Percentiles rank a stretch among this genome's conserved stretches.
Conservation (phyloP, 2,888 invertebrate species). For the Zeuzera pyrina region DNA sequence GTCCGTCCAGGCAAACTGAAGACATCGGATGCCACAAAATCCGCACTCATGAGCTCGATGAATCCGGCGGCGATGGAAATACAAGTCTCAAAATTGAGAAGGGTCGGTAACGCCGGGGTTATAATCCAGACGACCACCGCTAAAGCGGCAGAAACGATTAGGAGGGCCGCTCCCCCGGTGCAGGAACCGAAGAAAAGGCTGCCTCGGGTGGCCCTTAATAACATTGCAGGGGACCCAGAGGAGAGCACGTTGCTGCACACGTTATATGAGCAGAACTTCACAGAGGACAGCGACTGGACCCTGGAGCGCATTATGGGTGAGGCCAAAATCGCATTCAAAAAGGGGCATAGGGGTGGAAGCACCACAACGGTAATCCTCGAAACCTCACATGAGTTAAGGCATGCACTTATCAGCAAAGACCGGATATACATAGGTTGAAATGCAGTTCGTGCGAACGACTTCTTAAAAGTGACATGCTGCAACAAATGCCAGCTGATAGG, state of each 20-base stretch:
- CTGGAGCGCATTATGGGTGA: neutral
- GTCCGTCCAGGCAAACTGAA: neutral
- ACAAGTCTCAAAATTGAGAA: slow-evolving; percentile 3
- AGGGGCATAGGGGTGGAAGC: neutral
- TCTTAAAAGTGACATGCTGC: slow-evolving; percentile 15
- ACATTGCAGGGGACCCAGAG: too few species aligned
- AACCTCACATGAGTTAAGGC: slow-evolving; percentile 5
- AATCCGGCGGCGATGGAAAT: neutral
- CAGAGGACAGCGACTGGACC: slow-evolving; percentile 4
- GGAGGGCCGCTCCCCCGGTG: too few species aligned
- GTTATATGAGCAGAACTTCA: slow-evolving; percentile 6
- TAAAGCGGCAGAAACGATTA: too few species aligned
- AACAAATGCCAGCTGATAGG: slow-evolving; percentile 26
- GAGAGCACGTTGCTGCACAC: too few species aligned
- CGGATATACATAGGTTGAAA: slow-evolving; percentile 16
- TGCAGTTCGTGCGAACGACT: slow-evolving; percentile 6
- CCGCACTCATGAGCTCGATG: neutral
- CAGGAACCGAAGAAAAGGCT: too few species aligned
- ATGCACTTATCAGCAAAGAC: neutral
- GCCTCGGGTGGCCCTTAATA: too few species aligned
- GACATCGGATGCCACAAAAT: slow-evolving; percentile 6
- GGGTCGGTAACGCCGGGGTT: slow-evolving; percentile 7
- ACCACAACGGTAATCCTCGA: slow-evolving; percentile 9
- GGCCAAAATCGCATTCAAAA: slow-evolving; percentile 1
- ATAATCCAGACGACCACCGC: too few species aligned